phyloP scores from a whole-genome alignment of 2,113 vertebrate genomes.

The Jacana jacana region DNA sequence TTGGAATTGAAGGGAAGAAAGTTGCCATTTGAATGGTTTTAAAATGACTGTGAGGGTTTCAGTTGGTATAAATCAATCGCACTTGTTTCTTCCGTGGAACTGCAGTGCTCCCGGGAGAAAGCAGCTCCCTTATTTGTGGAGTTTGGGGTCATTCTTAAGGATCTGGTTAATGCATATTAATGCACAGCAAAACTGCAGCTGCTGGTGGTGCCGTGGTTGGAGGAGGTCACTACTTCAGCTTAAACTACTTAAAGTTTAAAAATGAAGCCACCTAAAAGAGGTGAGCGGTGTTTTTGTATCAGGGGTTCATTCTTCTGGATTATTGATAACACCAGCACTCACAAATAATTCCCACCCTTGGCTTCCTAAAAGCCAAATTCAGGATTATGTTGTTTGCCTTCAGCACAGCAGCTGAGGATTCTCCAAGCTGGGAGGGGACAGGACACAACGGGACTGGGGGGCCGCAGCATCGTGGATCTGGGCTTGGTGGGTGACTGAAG shows the following conservation, averaged over 20 bases:
- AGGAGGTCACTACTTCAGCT: too few species aligned
- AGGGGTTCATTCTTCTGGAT: neutral
- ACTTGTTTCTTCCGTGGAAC: neutral
- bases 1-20: neutral
- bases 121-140: neutral
- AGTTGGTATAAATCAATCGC: neutral
- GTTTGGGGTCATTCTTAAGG: neutral
- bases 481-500: neutral
- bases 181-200: neutral
- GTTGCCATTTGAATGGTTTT: neutral
- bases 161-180: neutral
- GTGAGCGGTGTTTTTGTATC: neutral
- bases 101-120: neutral
- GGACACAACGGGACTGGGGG: too few species aligned
- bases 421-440: neutral
- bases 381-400: neutral
- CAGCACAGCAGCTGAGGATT: neutral
- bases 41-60: neutral
- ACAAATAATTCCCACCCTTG: neutral
- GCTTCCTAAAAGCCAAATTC: neutral
- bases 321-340: neutral
- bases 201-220: fast-evolving
- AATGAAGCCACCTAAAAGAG: neutral
- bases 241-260: neutral
- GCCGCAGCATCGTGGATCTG: neutral